Evolutionary conservation across 2,113 vertebrate species (phyloP).

Genomic region (Tretioscincus oriximinensis): DNA sequence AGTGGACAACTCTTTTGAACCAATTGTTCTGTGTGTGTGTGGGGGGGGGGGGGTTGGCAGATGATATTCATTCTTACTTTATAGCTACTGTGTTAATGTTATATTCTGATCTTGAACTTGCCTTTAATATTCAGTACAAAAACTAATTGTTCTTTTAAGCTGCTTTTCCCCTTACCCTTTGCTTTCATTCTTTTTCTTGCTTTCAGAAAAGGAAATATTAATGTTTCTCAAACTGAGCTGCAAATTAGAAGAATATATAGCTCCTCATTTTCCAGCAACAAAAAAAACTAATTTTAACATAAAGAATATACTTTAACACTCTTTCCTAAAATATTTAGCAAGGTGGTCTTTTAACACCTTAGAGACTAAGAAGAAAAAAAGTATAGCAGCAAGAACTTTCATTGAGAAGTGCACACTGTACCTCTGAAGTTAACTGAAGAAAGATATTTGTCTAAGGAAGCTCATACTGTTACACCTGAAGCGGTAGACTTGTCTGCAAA

Average conservation of each 20-base stretch:
- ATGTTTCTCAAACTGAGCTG: conserved; percentile 51
- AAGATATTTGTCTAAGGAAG: too few relatives aligned
- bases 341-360: too few relatives aligned
- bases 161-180: conserved; percentile 28
- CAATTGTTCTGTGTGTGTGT: too few relatives aligned
- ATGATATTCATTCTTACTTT: conserved; percentile 43
- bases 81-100: conserved; percentile 48
- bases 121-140: conserved; percentile 51
- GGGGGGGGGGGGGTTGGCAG: too few relatives aligned
- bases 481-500: too few relatives aligned
- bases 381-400: too few relatives aligned
- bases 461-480: too few relatives aligned
- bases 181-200: conserved; percentile 14
- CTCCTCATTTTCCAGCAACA: conserved; percentile 45
- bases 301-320: conserved; percentile 42
- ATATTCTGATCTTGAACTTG: conserved; percentile 43
- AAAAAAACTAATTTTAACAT: conserved; percentile 43
- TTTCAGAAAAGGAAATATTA: conserved; percentile 20
- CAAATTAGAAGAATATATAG: conserved; percentile 57
- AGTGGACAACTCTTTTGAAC: conserved; percentile 34
- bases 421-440: too few relatives aligned
- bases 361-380: too few relatives aligned
- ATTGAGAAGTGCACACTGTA: too few relatives aligned
- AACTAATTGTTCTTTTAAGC: conserved; percentile 51
- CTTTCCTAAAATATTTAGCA: too few relatives aligned